Percentiles rank a stretch among this genome's conserved stretches.
Conservation (phyloP, 2,888 invertebrate species). For the Melangyna quadrimaculata region DNA sequence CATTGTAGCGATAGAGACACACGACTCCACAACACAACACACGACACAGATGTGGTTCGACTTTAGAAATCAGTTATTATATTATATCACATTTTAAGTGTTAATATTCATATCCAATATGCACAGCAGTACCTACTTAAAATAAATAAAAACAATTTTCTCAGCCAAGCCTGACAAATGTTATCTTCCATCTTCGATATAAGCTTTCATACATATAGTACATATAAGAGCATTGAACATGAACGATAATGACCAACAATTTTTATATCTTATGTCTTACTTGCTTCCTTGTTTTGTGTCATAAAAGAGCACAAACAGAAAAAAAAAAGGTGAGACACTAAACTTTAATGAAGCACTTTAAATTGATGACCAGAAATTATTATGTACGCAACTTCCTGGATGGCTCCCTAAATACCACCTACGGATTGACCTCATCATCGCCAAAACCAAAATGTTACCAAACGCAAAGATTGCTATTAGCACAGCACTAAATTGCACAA, state of each 20-base stretch:
- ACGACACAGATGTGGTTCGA: too few relatives aligned
- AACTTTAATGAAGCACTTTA: conserved; percentile 45
- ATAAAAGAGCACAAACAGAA: background rate
- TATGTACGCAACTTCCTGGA: conserved; percentile 38
- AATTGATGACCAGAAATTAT: conserved; percentile 51
- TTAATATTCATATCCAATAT: conserved; percentile 4
- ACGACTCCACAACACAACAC: too few relatives aligned
- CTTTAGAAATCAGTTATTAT: background rate
- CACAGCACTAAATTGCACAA: conserved; percentile 50
- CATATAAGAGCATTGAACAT: conserved; percentile 1
- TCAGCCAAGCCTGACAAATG: background rate
- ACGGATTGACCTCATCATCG: conserved; percentile 40
- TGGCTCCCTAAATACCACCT: conserved; percentile 28
- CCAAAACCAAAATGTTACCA: background rate
- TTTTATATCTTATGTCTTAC: conserved; percentile 3
- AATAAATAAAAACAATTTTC: background rate
- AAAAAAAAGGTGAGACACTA: background rate
- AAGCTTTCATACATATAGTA: background rate
- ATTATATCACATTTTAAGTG: background rate
- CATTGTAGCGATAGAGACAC: too few relatives aligned
- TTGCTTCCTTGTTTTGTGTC: background rate
- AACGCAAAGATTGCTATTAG: conserved; percentile 41
- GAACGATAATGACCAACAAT: conserved; percentile 11
- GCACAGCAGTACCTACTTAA: background rate
- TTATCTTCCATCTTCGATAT: background rate